Percentiles rank a stretch among this genome's conserved stretches.
Conservation (phyloP, 2,888 invertebrate species). For the Esperia sulphurella region DNA sequence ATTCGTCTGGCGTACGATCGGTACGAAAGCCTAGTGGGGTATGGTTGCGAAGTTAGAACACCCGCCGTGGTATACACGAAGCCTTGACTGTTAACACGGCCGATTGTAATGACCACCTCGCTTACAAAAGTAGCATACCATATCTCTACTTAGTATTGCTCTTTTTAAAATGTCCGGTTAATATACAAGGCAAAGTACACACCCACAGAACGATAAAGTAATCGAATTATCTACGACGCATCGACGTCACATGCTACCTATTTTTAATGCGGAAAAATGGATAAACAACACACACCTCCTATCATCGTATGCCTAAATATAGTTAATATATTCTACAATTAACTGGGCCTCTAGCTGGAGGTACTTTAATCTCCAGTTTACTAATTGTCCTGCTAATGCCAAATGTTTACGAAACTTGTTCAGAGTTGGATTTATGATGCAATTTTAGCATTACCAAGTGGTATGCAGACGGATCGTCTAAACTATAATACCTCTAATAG, state of each 20-base stretch:
- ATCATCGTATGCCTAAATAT: not conserved
- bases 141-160: not conserved
- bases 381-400: not conserved
- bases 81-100: constrained; percentile 49
- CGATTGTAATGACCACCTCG: constrained; percentile 21
- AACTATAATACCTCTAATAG: no score
- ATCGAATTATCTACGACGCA: constrained; percentile 8
- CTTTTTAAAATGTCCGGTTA: constrained; percentile 18
- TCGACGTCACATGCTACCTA: constrained; percentile 3
- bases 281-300: constrained; percentile 7
- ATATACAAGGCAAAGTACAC: constrained; percentile 14
- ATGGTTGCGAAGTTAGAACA: constrained; percentile 52
- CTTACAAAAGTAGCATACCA: constrained; percentile 6
- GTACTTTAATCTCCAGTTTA: not conserved
- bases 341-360: not conserved
- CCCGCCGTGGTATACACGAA: constrained; percentile 36
- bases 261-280: not conserved
- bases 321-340: not conserved
- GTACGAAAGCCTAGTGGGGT: constrained; percentile 46
- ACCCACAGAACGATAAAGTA: constrained; percentile 23
- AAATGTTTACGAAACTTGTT: no score
- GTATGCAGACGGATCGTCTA: no score
- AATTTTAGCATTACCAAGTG: no score
- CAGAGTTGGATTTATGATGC: no score
- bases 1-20: constrained; percentile 47